Conservation (phyloP, 2,888 invertebrate genomes). For the Lysandra coridon region DNA sequence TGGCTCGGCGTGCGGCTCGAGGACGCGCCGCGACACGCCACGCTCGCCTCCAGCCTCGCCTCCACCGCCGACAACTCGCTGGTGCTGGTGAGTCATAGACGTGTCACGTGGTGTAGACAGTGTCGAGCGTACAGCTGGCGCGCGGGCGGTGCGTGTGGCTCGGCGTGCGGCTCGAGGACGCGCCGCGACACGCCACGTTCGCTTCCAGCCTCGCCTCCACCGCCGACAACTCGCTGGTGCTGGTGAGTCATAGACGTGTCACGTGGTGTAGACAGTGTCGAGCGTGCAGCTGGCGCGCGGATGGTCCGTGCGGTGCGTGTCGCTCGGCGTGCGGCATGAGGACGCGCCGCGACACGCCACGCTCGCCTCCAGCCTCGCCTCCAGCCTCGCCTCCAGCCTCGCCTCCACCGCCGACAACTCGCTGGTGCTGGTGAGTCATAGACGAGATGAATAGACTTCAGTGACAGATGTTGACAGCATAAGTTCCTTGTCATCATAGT, state of each 20-base stretch:
- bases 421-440: conserved; percentile 53
- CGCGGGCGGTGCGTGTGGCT: conserved; percentile 82
- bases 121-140: conserved; percentile 73
- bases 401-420: conserved; percentile 75
- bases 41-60: conserved; percentile 70
- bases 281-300: conserved; percentile 60
- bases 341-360: conserved; percentile 61
- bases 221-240: conserved; percentile 69
- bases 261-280: too few species aligned
- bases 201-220: conserved; percentile 74
- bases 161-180: conserved; percentile 67
- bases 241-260: conserved; percentile 44
- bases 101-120: conserved; percentile 76
- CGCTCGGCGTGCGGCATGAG: conserved; percentile 77
- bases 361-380: too few species aligned
- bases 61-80: conserved; percentile 75
- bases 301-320: conserved; percentile 81
- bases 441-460: too few species aligned
- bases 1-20: conserved; percentile 79
- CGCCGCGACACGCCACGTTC: conserved; percentile 61
- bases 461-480: too few species aligned
- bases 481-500: too few species aligned
- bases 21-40: conserved; percentile 60
- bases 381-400: conserved; percentile 70
- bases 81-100: conserved; percentile 50